A percentile compares a stretch with the other conserved stretches of the same genome.
Evolutionary conservation across 2,888 invertebrate species (phyloP).

Genomic region (Conomelus anceps): DNA sequence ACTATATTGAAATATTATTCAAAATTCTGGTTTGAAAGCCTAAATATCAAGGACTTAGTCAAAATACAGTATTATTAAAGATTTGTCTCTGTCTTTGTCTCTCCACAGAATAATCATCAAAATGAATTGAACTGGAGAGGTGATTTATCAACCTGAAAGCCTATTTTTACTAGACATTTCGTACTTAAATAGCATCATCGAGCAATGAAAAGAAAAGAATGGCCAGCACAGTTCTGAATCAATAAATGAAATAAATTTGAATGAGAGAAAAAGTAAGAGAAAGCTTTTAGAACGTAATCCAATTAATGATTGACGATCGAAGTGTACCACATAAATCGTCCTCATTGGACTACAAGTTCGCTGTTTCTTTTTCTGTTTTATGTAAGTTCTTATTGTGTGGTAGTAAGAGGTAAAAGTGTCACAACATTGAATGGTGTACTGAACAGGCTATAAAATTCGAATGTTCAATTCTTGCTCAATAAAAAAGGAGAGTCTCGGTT

Average conservation of each 20-base stretch:
- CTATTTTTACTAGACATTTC: neutral
- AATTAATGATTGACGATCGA: neutral
- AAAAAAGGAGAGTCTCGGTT: neutral
- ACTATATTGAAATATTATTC: too few relatives aligned
- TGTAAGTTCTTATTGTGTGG: neutral
- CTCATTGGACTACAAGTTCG: neutral
- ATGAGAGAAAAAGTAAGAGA: neutral
- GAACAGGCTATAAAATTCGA: neutral
- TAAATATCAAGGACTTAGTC: too few relatives aligned
- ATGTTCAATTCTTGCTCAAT: neutral
- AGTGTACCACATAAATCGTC: neutral
- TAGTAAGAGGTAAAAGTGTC: neutral
- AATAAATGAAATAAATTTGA: neutral
- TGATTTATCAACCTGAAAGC: neutral
- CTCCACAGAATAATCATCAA: too few relatives aligned
- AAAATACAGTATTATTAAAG: too few relatives aligned
- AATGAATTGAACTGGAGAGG: too few relatives aligned
- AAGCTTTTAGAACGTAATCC: neutral
- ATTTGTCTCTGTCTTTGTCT: too few relatives aligned
- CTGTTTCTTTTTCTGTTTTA: neutral
- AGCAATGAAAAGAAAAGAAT: neutral
- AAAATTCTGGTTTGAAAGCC: too few relatives aligned
- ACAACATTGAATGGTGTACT: neutral
- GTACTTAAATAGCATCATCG: neutral
- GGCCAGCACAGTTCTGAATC: neutral